Percentiles rank a stretch among this genome's conserved stretches.
phyloP scores from a whole-genome alignment of 2,113 vertebrate species.

The Paedocypris sp. region DNA sequence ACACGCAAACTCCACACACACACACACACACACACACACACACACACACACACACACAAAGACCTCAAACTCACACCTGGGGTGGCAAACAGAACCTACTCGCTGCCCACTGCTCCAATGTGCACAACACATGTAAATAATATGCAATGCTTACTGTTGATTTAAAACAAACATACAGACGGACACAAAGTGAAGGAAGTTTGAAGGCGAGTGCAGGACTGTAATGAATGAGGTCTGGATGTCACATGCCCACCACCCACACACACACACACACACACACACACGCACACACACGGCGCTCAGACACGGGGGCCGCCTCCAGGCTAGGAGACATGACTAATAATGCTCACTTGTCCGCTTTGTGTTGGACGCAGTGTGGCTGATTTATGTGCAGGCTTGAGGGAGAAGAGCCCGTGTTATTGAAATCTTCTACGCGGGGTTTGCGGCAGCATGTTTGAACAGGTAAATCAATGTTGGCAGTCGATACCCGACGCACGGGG shows the following conservation, averaged over 20 bases:
- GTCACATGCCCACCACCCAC: background rate
- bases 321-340: slow-evolving; percentile 46
- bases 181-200: too few relatives aligned
- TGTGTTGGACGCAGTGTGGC: slow-evolving; percentile 47
- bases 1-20: too few relatives aligned
- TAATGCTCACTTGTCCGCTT: slow-evolving; percentile 40
- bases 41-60: too few relatives aligned
- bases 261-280: slow-evolving; percentile 5
- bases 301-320: background rate
- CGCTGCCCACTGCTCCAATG: too few relatives aligned
- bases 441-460: slow-evolving; percentile 37
- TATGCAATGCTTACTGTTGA: too few relatives aligned
- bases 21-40: too few relatives aligned
- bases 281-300: background rate
- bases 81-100: too few relatives aligned
- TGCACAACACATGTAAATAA: too few relatives aligned
- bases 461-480: slow-evolving; percentile 48
- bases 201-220: slow-evolving; percentile 16
- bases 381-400: slow-evolving; percentile 49
- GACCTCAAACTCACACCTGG: too few relatives aligned
- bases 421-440: slow-evolving; percentile 41
- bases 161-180: too few relatives aligned
- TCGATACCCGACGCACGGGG: slow-evolving; percentile 33
- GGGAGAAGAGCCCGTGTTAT: slow-evolving; percentile 36
- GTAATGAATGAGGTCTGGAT: background rate